A percentile compares a stretch with the other conserved stretches of the same genome.
These are phyloP conservation scores for Lottia scabra DNA, from an alignment of 2,888 invertebrate genomes.

Conservation along the genomic window DNA sequence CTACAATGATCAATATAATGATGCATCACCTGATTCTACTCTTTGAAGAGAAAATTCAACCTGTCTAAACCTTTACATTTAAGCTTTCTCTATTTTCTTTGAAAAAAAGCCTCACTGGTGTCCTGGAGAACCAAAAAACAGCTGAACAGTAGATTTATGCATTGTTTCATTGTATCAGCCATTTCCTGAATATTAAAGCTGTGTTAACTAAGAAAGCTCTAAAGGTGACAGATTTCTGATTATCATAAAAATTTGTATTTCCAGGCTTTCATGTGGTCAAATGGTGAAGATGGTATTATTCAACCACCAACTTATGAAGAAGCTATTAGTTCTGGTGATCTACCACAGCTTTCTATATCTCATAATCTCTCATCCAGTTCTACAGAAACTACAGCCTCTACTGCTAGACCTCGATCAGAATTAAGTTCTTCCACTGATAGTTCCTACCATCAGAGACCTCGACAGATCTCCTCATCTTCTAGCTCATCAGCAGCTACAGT, in stretches of 20 bases:
- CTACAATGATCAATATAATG: too few species aligned
- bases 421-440: constrained; percentile 8
- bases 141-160: too few species aligned
- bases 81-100: too few species aligned
- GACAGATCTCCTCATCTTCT: background rate
- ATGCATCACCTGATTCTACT: too few species aligned
- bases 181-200: too few species aligned
- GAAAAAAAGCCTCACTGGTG: too few species aligned
- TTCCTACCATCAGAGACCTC: background rate
- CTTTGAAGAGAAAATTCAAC: too few species aligned
- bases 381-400: background rate
- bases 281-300: constrained; percentile 16
- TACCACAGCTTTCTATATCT: constrained; percentile 10
- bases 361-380: constrained; percentile 12
- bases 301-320: constrained; percentile 38
- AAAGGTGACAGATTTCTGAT: too few species aligned
- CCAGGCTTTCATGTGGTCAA: constrained; percentile 26
- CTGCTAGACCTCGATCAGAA: background rate
- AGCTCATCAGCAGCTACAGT: background rate
- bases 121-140: too few species aligned
- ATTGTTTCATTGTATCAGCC: too few species aligned
- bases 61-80: too few species aligned
- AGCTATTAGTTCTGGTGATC: constrained; percentile 20
- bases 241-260: background rate
- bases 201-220: too few species aligned